These are phyloP conservation scores for Cheirogaleus medius DNA, from an alignment of 2,113 vertebrate genomes.

Conservation along the genomic window DNA sequence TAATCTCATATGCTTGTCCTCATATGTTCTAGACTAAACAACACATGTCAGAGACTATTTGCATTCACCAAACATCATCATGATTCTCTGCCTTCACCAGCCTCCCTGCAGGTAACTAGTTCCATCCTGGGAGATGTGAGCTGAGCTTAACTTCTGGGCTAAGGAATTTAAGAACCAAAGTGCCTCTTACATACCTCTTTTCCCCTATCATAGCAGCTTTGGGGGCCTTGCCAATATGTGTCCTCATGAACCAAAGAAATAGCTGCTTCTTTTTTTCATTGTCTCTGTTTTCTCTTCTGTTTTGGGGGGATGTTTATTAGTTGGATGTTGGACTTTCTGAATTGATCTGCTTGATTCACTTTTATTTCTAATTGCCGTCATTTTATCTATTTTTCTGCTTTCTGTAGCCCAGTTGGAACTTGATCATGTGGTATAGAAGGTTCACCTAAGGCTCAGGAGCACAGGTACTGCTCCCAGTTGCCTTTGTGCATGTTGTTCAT, in stretches of 20 bases:
- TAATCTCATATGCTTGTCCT: neutral
- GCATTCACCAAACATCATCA: neutral
- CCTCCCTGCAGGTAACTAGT: neutral
- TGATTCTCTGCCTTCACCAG: neutral
- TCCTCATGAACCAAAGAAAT: neutral
- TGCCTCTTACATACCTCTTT: neutral
- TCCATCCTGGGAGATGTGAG: neutral
- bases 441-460: neutral
- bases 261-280: neutral
- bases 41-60: neutral
- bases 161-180: neutral
- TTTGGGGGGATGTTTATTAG: neutral
- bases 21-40: neutral
- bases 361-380: neutral
- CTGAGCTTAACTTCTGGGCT: neutral
- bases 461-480: neutral
- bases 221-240: accelerated
- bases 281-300: neutral
- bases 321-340: neutral
- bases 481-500: neutral
- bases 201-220: neutral
- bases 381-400: neutral
- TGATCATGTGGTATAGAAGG: neutral
- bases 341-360: neutral
- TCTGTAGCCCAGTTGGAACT: neutral